These are phyloP conservation scores for Rhingia rostrata DNA, from an alignment of 2,888 invertebrate species.

Conservation along the genomic window DNA sequence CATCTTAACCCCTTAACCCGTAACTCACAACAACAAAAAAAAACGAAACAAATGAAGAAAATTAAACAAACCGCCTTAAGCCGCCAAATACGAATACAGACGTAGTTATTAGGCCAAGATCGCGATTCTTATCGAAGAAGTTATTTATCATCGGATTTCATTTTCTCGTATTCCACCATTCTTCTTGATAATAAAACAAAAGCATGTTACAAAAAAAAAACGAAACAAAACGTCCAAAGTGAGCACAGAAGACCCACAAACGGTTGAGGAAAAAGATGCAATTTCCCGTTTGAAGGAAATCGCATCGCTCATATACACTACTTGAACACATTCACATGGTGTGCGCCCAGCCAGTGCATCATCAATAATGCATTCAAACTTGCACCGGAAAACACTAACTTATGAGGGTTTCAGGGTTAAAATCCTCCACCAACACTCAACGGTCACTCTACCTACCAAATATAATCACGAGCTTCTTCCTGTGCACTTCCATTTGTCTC, in stretches of 20 bases:
- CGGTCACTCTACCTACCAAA: constrained; percentile 42
- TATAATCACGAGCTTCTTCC: constrained; percentile 53
- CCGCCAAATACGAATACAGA: constrained; percentile 31
- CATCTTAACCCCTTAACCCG: constrained; percentile 63
- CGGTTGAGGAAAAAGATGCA: constrained; percentile 52
- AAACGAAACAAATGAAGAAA: constrained; percentile 38
- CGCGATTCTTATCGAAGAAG: constrained; percentile 71
- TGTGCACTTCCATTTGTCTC: constrained; percentile 34
- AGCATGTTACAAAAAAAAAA: constrained; percentile 36
- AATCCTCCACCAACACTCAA: not conserved
- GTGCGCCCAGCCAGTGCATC: constrained; percentile 33
- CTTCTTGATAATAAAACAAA: constrained; percentile 57
- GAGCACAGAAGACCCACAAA: constrained; percentile 37
- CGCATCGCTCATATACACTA: constrained; percentile 11
- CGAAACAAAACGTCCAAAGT: constrained; percentile 21
- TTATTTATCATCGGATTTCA: constrained; percentile 73
- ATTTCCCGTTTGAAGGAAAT: constrained; percentile 66
- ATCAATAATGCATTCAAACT: constrained; percentile 52
- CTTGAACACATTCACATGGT: not conserved
- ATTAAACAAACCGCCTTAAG: constrained; percentile 24
- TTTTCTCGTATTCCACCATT: constrained; percentile 49
- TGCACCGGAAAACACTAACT: constrained; percentile 64
- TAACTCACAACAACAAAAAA: constrained; percentile 29
- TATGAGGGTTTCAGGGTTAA: constrained; percentile 23
- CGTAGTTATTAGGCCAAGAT: constrained; percentile 70